Base-by-base conservation (phyloP, 2,113 vertebrate genomes). In the Fregata magnificens region DNA sequence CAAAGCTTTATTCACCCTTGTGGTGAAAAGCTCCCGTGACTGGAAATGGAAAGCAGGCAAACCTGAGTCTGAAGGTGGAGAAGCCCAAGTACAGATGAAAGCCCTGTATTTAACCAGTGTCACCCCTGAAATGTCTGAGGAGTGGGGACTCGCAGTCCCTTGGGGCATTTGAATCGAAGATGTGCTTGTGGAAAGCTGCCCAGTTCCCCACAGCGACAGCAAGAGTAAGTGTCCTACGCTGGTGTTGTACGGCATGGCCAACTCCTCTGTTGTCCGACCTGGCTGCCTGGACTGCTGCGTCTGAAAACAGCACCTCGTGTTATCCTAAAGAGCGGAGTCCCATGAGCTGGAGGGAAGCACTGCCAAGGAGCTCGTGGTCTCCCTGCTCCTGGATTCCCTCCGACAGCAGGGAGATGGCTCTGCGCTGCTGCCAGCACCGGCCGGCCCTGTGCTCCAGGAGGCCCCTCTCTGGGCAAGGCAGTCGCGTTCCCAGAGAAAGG, bases 391-490 rank as follows among this genome's bases (percentile, higher is more conserved):
- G 20, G 15, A 16, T 71, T 34, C 45, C 29, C 32, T 38, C n/a
- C 0, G 0, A 7, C 0, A 2, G 25, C 42, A 8, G 16, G 31
- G 42, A 55, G 24, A 24, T 5, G 14, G 56, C 47, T 52, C 58
- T 2, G 1, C 1, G 10, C 55, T 44, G 63, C 88, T 69, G 71
- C 42, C 67, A 0, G 1, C 20, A 11, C 50, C 1, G 3, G 38
- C 32, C 3, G 3, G 55, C 47, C n/a, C 84, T 21, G 16, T 3
- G 12, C 40, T 31, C 58, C 3, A 1, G 38, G 53, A 78, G 42
- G 38, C 72, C 40, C 28, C 26, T 88, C 63, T 62, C 34, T 5
- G 1, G 56, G 36, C 63, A 42, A 36, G 53, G 38, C 76, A 69
- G 36, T 50, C 2, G 5, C 42, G 53, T 86, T 92, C 77, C 77